Base-by-base conservation (phyloP, 2,797 vertebrate species). In the Gymnoscopelus microlampas region DNA sequence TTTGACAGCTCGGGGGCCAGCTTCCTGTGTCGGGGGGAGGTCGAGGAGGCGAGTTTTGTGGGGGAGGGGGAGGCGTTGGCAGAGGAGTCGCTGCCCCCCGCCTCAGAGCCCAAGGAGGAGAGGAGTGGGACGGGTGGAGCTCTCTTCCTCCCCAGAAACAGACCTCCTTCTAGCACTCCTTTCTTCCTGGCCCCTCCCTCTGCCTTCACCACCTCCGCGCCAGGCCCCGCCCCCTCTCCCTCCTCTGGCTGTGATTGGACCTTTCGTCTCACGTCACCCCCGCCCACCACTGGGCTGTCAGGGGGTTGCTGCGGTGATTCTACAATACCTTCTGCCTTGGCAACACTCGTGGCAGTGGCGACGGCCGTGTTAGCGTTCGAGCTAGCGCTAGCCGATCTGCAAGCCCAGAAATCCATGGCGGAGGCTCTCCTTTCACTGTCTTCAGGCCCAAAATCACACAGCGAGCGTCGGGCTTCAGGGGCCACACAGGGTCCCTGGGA, bases 21-120 rank as follows among this genome's bases (percentile, higher is more conserved):
- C 82, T 96, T 98, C 82, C 93, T 95, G 81, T 98, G 96, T 6
- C 96, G 94, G 0, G 97, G 97, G 0, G 97, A 98, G 1, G 96
- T 95, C 85, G 88, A 91, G 2, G 86, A 86, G 0, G 83, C 80
- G 54, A 95, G 89, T 90, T 95, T 98, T 1, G 97, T 98, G 10
- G 97, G 98, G 0, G 97, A 98, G 0, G 96, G 96, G 11, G 97
- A 98, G 3, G 96, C 95, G 0, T 93, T 94, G 59, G 95, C 87
- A 3, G 97, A 95, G 0, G 96, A 94, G 82, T 99, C 98, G 0
- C 95, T 93, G 35, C 95, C 95, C 3, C 94, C 94, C 3, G 93
- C 92, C 1, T 94, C 94, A 2, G 88, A 88, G 29, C 88, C 89
- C 12, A 94, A 89, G 0, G 96, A 95, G 2, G 94, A 90, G 60